Base-by-base conservation (phyloP, 2,888 invertebrate genomes). In the Sarcophaga carnaria region DNA sequence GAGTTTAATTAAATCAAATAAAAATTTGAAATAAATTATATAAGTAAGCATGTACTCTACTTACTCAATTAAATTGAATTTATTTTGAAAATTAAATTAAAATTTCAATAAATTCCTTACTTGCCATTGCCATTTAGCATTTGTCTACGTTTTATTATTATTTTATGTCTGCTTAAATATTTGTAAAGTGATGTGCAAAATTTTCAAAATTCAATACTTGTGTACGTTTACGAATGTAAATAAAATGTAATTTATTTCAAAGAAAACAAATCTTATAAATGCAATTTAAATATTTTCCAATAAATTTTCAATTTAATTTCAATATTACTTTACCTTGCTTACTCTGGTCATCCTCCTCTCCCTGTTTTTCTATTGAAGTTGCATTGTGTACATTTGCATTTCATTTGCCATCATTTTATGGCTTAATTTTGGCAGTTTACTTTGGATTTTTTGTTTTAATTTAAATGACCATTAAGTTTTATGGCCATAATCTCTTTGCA, bases 381-480 rank as follows among this genome's bases (percentile, higher is more conserved):
- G 37, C 37, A 54, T 17, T 54, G 4, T 54, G 17, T 14, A 54
- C 17, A 54, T 54, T 54, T 54, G 54, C 54, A 12, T 54, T 54
- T 2, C 12, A 54, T 54, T 54, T 54, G 12, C 17, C 54, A 54
- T 54, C 17, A 54, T 54, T 54, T 54, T 54, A 17, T 14, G 54
- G 17, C 54, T 54, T 54, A 14, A 17, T 54, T 54, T 17, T 54
- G 17, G 0, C 0, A 54, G 54, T 17, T 54, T 54, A 54, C 4
- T 37, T 14, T 54, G 17, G 49, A 20, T 54, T 66, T 49, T 66
- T 11, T 1, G 64, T 54, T 76, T 17, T 64, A 76, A 76, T 76
- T 64, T 25, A 76, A 76, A 76, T 76, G 64, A 54, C 27, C 27
- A 76, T 76, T 27, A 66, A 76, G 25, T 66, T 76, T 76, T 54